Evolutionary conservation across 2,888 invertebrate genomes (phyloP).

Genomic region (Drosophila neonasuta): DNA sequence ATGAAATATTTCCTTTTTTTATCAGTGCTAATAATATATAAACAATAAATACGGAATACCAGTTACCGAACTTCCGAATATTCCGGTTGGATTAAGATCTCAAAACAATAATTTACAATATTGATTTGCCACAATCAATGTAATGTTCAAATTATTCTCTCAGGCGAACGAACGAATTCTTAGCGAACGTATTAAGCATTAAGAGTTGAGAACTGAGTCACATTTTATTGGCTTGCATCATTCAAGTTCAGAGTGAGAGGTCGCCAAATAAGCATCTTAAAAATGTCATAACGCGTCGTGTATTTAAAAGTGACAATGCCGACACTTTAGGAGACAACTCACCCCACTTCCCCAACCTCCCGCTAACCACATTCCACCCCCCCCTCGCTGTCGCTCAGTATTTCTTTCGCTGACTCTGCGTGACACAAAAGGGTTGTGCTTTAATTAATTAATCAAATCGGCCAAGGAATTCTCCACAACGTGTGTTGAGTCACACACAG

Average conservation of each 20-base stretch:
- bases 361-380: not conserved
- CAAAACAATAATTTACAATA: not conserved
- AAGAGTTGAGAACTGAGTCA: constrained; percentile 55
- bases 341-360: not conserved
- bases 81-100: constrained; percentile 8
- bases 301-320: constrained; percentile 66
- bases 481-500: constrained; percentile 37
- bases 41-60: not conserved
- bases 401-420: constrained; percentile 5
- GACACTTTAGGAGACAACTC: constrained; percentile 53
- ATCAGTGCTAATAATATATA: not conserved
- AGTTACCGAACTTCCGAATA: not conserved
- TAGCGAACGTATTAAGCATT: not conserved
- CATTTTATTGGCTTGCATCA: constrained; percentile 58
- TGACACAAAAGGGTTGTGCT: constrained; percentile 68
- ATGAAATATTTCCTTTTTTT: not conserved
- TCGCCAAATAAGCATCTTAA: constrained; percentile 44
- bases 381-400: not conserved
- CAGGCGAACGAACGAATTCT: not conserved
- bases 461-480: constrained; percentile 58
- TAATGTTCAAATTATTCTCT: constrained; percentile 10
- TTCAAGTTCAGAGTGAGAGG: constrained; percentile 71
- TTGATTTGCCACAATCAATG: no score
- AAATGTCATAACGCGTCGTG: constrained; percentile 45
- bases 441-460: constrained; percentile 79